Base-by-base conservation (phyloP, 2,113 vertebrate species). In the Alectura lathami region DNA sequence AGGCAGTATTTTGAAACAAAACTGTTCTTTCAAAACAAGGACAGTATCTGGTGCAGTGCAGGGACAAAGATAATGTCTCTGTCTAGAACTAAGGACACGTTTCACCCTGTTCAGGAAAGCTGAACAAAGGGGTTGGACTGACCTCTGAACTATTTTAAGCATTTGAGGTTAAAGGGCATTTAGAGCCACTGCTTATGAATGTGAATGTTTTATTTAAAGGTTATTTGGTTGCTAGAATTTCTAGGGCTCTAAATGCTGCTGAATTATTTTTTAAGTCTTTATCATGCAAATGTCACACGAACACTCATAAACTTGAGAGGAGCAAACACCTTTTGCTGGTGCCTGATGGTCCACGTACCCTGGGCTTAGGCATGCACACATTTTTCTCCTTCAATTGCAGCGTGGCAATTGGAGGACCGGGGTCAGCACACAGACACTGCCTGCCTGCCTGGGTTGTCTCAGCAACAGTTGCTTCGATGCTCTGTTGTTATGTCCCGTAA, bases 371-470 rank as follows among this genome's bases (percentile, higher is more conserved):
- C 23, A 17, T 4, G 11, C 27, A 0, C 15, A 0, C 13, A 2
- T 32, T 53, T 38, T 23, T 40, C 54, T 70, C 1, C 0, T 17
- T 70, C 1, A 11, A 3, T 70, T 17, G 9, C 23, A 45, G 13
- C 0, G 1, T 17, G 60, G 64, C 50, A 8, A 15, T 3, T 6
- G 4, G 60, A 45, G 57, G 38, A 0, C 0, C 14, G 0, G 43
- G 51, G 24, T 48, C 48, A 40, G 69, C 60, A n/a, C 7, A 0
- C 74, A 51, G 51, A 17, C 76, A 27, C 40, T 5, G 8, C 62
- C 85, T 40, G 64, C 47, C 57, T 5, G 7, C 70, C 82, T 40
- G 53, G 26, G 56, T 43, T 86, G 42, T 90, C 91, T 91, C 80
- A 95, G 94, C 92, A 85, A 47, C 85, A 38, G 70, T 76, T 63